Evolutionary conservation across 1,140 invertebrate species (phyloP).

Genomic region (Calliopsis andreniformis): DNA sequence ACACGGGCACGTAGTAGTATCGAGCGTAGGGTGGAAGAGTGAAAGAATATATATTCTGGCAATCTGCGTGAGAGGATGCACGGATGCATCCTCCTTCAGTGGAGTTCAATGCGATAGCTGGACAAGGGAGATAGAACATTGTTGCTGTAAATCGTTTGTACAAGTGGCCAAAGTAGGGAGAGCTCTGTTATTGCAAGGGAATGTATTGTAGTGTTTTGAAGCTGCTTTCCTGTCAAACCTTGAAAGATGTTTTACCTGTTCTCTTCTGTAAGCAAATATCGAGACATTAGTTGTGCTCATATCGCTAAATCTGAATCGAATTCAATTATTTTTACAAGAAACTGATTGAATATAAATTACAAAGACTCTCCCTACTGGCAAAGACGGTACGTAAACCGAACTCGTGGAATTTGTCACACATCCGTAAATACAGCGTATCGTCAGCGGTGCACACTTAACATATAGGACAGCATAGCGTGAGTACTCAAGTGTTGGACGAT

Average conservation of each 20-base stretch:
- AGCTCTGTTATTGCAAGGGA: too few relatives aligned
- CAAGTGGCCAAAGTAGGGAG: neutral
- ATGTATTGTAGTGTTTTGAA: too few relatives aligned
- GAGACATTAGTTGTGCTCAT: too few relatives aligned
- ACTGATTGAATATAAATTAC: too few relatives aligned
- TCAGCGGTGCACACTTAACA: conserved; percentile 70
- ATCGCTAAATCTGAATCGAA: neutral
- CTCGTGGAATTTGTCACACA: conserved; percentile 29
- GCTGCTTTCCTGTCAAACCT: too few relatives aligned
- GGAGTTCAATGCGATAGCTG: neutral
- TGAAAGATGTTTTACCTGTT: too few relatives aligned
- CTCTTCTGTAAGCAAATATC: too few relatives aligned
- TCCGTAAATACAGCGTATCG: conserved; percentile 54
- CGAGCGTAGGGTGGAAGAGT: neutral
- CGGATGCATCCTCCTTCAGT: neutral
- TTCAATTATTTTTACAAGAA: too few relatives aligned
- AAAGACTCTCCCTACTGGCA: neutral
- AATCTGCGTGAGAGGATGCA: neutral
- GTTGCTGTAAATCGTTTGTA: neutral
- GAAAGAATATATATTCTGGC: neutral
- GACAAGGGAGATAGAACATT: neutral
- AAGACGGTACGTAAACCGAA: conserved; percentile 4
- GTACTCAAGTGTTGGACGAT: conserved; percentile 39
- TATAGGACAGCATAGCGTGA: conserved; percentile 62
- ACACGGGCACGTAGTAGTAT: conserved; percentile 38